Evolutionary conservation across 2,113 vertebrate species (phyloP).

Genomic region (Corythoichthys haematopterus): DNA sequence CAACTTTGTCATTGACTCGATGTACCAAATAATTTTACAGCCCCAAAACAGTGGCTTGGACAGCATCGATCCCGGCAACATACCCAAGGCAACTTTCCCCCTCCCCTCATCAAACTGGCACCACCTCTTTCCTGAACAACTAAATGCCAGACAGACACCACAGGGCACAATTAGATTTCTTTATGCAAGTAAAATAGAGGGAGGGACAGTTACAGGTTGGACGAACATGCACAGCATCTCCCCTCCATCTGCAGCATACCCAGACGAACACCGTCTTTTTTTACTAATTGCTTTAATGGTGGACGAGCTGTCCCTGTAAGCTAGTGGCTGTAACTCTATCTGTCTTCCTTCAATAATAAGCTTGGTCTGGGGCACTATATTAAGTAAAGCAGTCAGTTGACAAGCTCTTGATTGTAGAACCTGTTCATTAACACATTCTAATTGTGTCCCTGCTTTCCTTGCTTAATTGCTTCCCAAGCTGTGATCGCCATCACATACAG

Average conservation of each 20-base stretch:
- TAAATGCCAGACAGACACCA: constrained; percentile 57
- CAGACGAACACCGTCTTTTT: constrained; percentile 33
- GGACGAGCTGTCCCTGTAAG: constrained; percentile 32
- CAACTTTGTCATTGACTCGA: constrained; percentile 17
- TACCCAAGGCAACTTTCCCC: constrained; percentile 42
- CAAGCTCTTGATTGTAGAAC: constrained; percentile 42
- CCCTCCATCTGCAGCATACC: constrained; percentile 12
- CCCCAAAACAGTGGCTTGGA: constrained; percentile 32
- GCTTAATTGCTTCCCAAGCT: constrained; percentile 19
- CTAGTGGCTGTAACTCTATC: constrained; percentile 36
- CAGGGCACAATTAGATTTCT: constrained; percentile 53
- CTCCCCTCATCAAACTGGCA: constrained; percentile 28
- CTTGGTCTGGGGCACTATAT: constrained; percentile 32
- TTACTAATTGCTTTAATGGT: constrained; percentile 50
- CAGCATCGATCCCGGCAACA: constrained; percentile 19
- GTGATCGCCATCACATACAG: constrained; percentile 14
- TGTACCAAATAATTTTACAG: constrained; percentile 26
- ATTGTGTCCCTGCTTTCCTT: constrained; percentile 42
- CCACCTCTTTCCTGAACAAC: constrained; percentile 24
- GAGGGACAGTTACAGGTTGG: not conserved
- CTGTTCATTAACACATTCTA: constrained; percentile 44
- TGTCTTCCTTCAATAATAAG: constrained; percentile 28
- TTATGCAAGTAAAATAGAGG: constrained; percentile 23
- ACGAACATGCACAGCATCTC: constrained; percentile 14
- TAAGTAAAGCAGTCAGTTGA: constrained; percentile 47